phyloP scores from a whole-genome alignment of 2,113 vertebrate species.

The Hippopotamus amphibius region DNA sequence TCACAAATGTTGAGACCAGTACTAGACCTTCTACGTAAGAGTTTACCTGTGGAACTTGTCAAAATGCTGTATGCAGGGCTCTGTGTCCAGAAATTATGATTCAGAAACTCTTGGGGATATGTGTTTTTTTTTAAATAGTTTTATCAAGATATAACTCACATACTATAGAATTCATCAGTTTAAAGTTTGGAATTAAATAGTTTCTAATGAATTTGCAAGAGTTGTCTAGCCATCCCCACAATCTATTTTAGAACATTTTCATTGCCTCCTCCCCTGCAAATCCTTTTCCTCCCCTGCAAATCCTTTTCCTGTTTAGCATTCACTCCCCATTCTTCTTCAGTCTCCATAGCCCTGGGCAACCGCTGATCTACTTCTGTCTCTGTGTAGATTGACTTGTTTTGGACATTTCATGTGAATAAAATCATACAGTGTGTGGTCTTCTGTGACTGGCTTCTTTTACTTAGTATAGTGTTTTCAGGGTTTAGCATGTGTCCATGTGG shows the following conservation, averaged over 20 bases:
- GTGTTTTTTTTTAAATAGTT: not conserved
- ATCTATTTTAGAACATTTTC: not conserved
- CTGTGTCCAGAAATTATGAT: slow-evolving; percentile 22
- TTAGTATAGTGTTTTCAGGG: not conserved
- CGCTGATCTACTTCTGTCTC: not conserved
- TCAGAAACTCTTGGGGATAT: not conserved
- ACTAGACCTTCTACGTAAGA: not conserved
- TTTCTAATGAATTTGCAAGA: not conserved
- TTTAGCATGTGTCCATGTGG: not conserved
- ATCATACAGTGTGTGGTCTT: not conserved
- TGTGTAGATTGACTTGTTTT: not conserved
- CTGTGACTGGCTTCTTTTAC: slow-evolving; percentile 16
- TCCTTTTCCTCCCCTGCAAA: not conserved
- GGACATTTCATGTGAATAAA: not conserved
- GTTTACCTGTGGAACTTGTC: not conserved
- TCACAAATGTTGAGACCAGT: not conserved
- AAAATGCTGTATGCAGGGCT: not conserved
- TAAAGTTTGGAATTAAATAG: not conserved
- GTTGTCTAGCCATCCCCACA: not conserved
- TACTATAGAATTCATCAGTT: not conserved
- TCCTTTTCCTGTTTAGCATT: not conserved
- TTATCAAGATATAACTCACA: not conserved
- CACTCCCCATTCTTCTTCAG: not conserved
- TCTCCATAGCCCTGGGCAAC: not conserved
- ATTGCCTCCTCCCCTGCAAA: not conserved